Base-by-base conservation (phyloP, 1,140 invertebrate species). In the Leptinotarsa texana region DNA sequence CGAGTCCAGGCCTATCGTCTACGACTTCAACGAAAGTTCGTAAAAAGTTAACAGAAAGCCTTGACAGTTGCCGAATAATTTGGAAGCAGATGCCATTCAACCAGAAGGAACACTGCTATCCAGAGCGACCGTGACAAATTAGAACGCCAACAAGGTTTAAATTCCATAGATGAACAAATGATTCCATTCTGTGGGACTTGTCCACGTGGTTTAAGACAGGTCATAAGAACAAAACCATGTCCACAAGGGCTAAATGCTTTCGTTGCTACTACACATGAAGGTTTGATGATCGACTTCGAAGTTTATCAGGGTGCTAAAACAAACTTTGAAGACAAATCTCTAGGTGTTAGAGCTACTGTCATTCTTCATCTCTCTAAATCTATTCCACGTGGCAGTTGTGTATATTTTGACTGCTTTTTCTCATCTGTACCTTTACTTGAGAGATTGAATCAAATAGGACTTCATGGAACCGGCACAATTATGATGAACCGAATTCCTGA, bases 31-130 rank as follows among this genome's bases (percentile, higher is more conserved):
- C 57, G 57, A 62, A 21, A 62, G 57, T 21, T 62, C 15, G 57
- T 62, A 21, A 62, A 21, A 62, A 17, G 57, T 62, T 21, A 21
- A 17, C 57, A n/a, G 21, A 62, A 62, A n/a, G 57, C 57, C 57
- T 21, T n/a, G 57, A 62, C 21, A 62, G 17, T 62, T 15, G 61
- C 61, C 17, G 61, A 62, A 62, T n/a, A 62, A 62, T 62, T n/a
- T 62, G 15, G 61, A 62, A 62, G 61, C 61, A 62, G 61, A 62
- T 62, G 21, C 61, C 61, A 62, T 62, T 62, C 22, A 63, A 62
- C 21, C 61, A 62, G 61, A 62, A 62, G 61, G 61, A 62, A 62
- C 15, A 62, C 61, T 62, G 17, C 61, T 62, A 62, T 62, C 61
- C 61, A 62, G 5, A 62, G 61, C 61, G 61, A 62, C 61, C 61